Percentiles rank a stretch among this genome's conserved stretches.
These are phyloP conservation scores for Odontesthes bonariensis DNA, from an alignment of 2,113 vertebrate species.

Conservation along the genomic window DNA sequence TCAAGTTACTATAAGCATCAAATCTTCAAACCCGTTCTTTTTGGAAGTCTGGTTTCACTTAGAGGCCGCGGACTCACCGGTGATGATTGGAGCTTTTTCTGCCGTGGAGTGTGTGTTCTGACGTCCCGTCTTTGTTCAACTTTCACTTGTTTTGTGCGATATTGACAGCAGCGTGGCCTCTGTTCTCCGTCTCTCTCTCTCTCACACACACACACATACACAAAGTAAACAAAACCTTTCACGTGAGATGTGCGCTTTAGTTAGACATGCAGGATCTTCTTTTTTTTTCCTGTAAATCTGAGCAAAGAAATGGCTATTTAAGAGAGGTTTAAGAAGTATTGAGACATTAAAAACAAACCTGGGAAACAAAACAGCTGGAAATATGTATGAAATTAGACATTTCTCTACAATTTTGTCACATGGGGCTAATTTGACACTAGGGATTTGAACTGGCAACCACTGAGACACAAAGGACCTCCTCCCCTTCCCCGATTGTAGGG, in stretches of 20 bases:
- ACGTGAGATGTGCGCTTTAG: slow-evolving; percentile 37
- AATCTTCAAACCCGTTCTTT: background rate
- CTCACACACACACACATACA: slow-evolving; percentile 17
- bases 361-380: background rate
- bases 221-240: slow-evolving; percentile 60
- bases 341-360: background rate
- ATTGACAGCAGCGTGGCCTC: slow-evolving; percentile 67
- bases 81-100: slow-evolving; percentile 37
- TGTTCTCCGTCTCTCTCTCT: slow-evolving; percentile 17
- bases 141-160: slow-evolving; percentile 66
- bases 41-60: background rate
- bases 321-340: too few species aligned
- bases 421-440: background rate
- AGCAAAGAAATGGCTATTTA: background rate
- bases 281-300: slow-evolving; percentile 5
- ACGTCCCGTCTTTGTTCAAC: slow-evolving; percentile 58
- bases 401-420: background rate
- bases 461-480: background rate
- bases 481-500: background rate
- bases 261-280: slow-evolving; percentile 7
- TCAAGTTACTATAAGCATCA: background rate
- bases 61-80: slow-evolving; percentile 50
- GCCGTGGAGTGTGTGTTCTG: slow-evolving; percentile 32
- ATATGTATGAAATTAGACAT: rapidly evolving
- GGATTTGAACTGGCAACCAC: slow-evolving; percentile 43